phyloP scores from a whole-genome alignment of 2,113 vertebrate genomes.

The Hystrix brachyura region DNA sequence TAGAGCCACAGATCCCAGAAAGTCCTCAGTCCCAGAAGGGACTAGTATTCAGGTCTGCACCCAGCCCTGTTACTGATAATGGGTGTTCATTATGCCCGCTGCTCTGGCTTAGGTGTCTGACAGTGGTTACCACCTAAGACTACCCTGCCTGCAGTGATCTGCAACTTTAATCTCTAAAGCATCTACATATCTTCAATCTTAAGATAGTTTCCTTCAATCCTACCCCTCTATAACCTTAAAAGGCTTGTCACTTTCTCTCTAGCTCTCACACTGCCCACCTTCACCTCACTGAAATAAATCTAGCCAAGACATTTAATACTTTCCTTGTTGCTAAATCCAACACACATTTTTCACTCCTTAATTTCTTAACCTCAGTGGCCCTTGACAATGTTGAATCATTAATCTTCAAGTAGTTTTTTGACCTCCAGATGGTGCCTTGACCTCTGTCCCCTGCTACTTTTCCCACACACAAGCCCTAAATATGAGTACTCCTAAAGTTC shows the following conservation, averaged over 20 bases:
- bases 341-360: background rate
- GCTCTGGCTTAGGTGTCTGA: background rate
- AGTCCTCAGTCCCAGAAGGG: background rate
- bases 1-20: background rate
- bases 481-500: background rate
- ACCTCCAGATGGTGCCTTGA: background rate
- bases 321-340: background rate
- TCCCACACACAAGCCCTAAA: background rate
- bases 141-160: background rate
- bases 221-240: background rate
- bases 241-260: background rate
- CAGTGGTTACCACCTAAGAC: background rate
- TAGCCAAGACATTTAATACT: background rate
- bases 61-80: background rate
- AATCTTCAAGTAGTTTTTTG: background rate
- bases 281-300: background rate
- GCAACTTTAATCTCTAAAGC: background rate
- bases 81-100: background rate
- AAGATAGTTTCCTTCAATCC: background rate
- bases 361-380: background rate
- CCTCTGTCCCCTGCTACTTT: background rate
- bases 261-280: background rate
- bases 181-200: background rate
- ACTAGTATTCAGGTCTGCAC: background rate
- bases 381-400: background rate